Base-by-base conservation (phyloP, 2,113 vertebrate species). In the Hydrolagus affinis region DNA sequence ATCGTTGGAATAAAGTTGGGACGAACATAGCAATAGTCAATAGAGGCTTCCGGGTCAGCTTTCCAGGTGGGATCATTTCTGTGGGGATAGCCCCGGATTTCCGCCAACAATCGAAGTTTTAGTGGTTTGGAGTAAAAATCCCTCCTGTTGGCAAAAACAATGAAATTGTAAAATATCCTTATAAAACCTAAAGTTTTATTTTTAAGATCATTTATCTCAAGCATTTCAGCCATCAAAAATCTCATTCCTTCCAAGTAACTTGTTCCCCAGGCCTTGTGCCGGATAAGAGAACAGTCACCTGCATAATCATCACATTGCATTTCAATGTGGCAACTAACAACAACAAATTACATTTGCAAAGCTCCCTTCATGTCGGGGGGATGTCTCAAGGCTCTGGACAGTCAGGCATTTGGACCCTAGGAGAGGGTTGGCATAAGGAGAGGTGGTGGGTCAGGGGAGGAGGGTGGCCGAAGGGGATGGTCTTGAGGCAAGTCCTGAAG, bases 11-110 rank as follows among this genome's bases (percentile, higher is more conserved):
- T 98, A 93, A 99, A 97, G 91, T 95, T 96, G 0, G 97, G 97
- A 1, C 95, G 95, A 56, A 98, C 96, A 0, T 99, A 99, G 92
- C 97, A 98, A 91, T 98, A 99, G 92, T 99, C 97, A 1, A 99
- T 90, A 75, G 98, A 93, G 12, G 95, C 93, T 0, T 95, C 94
- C 0, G 94, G 89, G 85, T 95, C 94, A 0, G 96, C 92, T 9
- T 74, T 93, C 97, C 96, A 98, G 86, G 86, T 89, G 0, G 93
- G 89, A 23, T 96, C 91, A 56, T 89, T 91, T 87, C 89, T 94
- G 88, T 96, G 95, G 0, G 91, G 90, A 87, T 94, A 88, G 0
- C 95, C 94, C 0, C 92, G 90, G 85, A 99, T 96, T 92, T 99
- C 95, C 1, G 94, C 93, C 89, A 99, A 90, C 85, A 99, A 90